Percentiles rank a stretch among this genome's conserved stretches.
Conservation (phyloP, 2,888 invertebrate species). For the Acleris holmiana region DNA sequence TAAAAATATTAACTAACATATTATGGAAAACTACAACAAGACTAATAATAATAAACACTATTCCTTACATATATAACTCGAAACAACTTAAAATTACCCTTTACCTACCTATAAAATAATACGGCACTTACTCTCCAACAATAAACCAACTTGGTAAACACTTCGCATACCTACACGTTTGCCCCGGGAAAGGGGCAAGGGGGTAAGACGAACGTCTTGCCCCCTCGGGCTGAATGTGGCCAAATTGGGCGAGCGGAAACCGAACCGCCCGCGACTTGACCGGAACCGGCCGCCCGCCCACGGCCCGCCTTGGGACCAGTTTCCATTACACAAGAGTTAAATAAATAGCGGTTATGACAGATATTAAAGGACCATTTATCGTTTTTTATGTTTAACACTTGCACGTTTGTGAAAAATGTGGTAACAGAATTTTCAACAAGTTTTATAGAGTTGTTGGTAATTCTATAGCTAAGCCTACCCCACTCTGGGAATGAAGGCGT, state of each 20-base stretch:
- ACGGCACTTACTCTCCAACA: slow-evolving; percentile 11
- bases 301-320: slow-evolving; percentile 61
- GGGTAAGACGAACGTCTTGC: slow-evolving; percentile 69
- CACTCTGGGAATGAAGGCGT: too few relatives aligned
- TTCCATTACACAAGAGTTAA: slow-evolving; percentile 50
- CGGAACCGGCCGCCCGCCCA: slow-evolving; percentile 75
- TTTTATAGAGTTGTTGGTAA: too few relatives aligned
- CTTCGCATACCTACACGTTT: slow-evolving; percentile 22
- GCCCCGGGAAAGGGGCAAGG: slow-evolving; percentile 35
- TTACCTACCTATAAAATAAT: slow-evolving; percentile 1
- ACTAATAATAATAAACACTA: too few relatives aligned
- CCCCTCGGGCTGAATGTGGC: slow-evolving; percentile 73
- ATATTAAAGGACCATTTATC: too few relatives aligned
- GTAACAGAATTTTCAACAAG: too few relatives aligned
- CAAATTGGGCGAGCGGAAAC: slow-evolving; percentile 82
- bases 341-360: too few relatives aligned
- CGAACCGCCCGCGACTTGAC: slow-evolving; percentile 81
- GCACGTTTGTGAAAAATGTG: too few relatives aligned
- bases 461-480: too few relatives aligned
- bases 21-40: too few relatives aligned
- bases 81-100: neutral
- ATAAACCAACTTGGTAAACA: slow-evolving; percentile 20
- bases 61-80: neutral
- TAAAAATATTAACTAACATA: too few relatives aligned
- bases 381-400: too few relatives aligned